A percentile compares a stretch with the other conserved stretches of the same genome.
phyloP scores from a whole-genome alignment of 2,113 vertebrate genomes.

The Chaetorhynchus papuensis region DNA sequence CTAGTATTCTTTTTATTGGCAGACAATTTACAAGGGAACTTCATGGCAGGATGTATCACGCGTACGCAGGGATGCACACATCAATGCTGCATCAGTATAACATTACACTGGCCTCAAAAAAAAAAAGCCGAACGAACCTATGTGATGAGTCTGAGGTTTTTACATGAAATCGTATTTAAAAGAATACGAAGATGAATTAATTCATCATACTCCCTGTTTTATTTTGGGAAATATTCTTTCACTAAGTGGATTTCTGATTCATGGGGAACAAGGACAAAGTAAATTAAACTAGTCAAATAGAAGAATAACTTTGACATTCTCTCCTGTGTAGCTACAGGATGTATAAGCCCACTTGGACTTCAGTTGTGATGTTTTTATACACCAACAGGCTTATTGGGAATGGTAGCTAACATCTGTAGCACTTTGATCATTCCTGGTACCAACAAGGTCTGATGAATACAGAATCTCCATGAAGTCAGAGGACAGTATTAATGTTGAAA shows the following conservation, averaged over 20 bases:
- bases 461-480: not conserved
- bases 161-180: not conserved
- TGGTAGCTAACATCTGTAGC: not conserved
- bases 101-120: not conserved
- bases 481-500: not conserved
- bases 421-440: not conserved
- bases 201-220: not conserved
- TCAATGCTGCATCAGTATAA: not conserved
- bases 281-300: not conserved
- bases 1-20: not conserved
- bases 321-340: not conserved
- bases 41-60: not conserved
- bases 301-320: not conserved
- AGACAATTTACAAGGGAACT: not conserved
- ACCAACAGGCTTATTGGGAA: not conserved
- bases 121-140: not conserved
- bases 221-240: not conserved
- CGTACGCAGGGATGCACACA: not conserved
- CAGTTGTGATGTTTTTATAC: not conserved
- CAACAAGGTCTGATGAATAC: not conserved
- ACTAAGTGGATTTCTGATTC: not conserved
- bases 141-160: not conserved
- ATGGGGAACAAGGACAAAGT: not conserved
- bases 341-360: not conserved
- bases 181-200: not conserved